Conservation (phyloP, 2,113 vertebrate genomes). For the Labeo rohita region DNA sequence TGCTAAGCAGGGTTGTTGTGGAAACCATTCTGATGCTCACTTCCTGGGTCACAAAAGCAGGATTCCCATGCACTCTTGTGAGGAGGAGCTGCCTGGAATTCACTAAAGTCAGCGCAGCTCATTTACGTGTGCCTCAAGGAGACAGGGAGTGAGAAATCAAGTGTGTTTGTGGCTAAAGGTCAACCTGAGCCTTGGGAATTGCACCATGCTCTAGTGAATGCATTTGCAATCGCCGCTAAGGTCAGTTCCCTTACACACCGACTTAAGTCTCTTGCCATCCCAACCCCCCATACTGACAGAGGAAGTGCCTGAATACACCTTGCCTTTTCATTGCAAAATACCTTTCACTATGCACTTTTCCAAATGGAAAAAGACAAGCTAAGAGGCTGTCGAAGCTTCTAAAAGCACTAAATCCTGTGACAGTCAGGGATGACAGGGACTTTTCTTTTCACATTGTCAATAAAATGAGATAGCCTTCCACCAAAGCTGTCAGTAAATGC, state of each 20-base stretch:
- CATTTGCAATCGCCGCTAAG: conserved; percentile 52
- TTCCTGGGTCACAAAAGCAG: conserved; percentile 55
- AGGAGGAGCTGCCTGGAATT: conserved; percentile 61
- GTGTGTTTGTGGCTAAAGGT: conserved; percentile 46
- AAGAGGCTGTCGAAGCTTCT: background rate
- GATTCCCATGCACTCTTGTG: conserved; percentile 46
- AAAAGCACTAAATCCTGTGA: background rate
- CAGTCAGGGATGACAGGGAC: background rate
- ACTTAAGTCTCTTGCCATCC: background rate
- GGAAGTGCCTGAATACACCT: background rate
- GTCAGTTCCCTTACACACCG: conserved; percentile 41
- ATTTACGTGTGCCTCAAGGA: conserved; percentile 60
- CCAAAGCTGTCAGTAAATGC: background rate
- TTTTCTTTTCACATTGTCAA: background rate
- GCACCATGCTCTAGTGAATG: conserved; percentile 59
- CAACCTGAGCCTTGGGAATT: conserved; percentile 56
- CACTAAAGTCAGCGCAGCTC: conserved; percentile 60
- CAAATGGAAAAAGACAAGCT: background rate
- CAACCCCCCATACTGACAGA: background rate
- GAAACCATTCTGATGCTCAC: conserved; percentile 58
- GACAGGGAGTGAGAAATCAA: conserved; percentile 23
- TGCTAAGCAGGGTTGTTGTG: conserved; percentile 58
- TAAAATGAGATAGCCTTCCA: background rate
- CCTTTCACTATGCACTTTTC: background rate
- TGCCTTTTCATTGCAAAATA: background rate